These are phyloP conservation scores for Vannuccia rotundouncinata DNA, from an alignment of 2,888 invertebrate species.

Conservation along the genomic window DNA sequence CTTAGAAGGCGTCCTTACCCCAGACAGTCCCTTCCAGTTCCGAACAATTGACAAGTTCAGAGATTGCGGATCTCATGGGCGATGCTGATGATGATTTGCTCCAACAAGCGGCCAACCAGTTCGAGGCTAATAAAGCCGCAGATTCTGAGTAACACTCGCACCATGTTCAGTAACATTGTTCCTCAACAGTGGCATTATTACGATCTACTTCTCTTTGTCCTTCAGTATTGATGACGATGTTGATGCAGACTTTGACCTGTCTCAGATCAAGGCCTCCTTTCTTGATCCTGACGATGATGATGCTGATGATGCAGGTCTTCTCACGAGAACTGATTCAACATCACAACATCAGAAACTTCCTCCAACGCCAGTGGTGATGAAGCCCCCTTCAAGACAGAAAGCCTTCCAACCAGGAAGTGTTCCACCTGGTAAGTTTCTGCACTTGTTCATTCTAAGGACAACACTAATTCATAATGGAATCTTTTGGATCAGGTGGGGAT, in stretches of 20 bases:
- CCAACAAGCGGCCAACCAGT: neutral
- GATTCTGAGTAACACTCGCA: neutral
- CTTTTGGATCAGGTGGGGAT: neutral
- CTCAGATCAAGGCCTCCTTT: conserved; percentile 7
- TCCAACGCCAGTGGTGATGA: conserved; percentile 65
- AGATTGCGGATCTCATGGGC: neutral
- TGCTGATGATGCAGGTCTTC: conserved; percentile 62
- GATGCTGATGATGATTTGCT: neutral
- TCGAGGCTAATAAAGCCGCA: neutral
- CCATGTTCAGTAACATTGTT: too few relatives aligned
- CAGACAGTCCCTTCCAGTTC: neutral
- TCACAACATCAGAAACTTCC: conserved; percentile 60
- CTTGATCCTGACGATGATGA: conserved; percentile 59
- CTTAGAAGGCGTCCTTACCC: neutral
- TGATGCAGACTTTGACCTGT: neutral
- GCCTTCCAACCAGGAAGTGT: conserved; percentile 76
- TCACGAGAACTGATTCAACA: neutral
- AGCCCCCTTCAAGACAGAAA: conserved; percentile 61
- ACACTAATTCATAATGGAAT: too few relatives aligned
- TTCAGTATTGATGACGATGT: conserved; percentile 36
- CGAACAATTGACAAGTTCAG: neutral
- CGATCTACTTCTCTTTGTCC: too few relatives aligned
- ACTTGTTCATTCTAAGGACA: too few relatives aligned
- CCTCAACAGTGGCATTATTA: too few relatives aligned
- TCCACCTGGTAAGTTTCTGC: conserved; percentile 7